phyloP scores from a whole-genome alignment of 2,113 vertebrate genomes.

The Thamnophis sirtalis region DNA sequence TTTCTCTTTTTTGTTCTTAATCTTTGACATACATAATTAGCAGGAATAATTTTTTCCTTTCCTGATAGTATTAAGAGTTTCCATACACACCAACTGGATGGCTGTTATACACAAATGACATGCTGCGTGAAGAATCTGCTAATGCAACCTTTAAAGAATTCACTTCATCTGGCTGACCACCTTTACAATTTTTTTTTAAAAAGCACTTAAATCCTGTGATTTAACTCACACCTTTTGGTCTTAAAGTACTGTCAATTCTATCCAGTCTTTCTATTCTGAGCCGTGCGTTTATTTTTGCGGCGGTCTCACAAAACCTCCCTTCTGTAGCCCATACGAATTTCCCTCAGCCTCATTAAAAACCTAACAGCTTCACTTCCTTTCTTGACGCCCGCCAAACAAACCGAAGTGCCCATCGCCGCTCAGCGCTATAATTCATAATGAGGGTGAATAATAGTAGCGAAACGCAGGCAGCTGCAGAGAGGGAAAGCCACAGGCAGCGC shows the following conservation, averaged over 20 bases:
- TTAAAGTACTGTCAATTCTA: background rate
- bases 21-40: background rate
- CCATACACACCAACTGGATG: background rate
- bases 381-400: background rate
- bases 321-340: background rate
- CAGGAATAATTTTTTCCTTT: background rate
- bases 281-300: background rate
- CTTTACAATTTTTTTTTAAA: background rate
- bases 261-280: background rate
- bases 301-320: background rate
- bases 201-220: background rate
- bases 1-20: background rate
- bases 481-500: background rate
- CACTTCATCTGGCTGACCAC: background rate
- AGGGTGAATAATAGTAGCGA: background rate
- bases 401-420: conserved; percentile 33
- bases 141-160: background rate
- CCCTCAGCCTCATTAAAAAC: background rate
- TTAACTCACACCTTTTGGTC: background rate
- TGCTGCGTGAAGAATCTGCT: background rate
- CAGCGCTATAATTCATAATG: conserved; percentile 15
- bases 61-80: background rate
- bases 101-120: background rate
- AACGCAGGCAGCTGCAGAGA: conserved; percentile 1
- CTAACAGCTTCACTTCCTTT: background rate